These are phyloP conservation scores for Isotomurus palustris DNA, from an alignment of 2,888 invertebrate species.

Conservation along the genomic window DNA sequence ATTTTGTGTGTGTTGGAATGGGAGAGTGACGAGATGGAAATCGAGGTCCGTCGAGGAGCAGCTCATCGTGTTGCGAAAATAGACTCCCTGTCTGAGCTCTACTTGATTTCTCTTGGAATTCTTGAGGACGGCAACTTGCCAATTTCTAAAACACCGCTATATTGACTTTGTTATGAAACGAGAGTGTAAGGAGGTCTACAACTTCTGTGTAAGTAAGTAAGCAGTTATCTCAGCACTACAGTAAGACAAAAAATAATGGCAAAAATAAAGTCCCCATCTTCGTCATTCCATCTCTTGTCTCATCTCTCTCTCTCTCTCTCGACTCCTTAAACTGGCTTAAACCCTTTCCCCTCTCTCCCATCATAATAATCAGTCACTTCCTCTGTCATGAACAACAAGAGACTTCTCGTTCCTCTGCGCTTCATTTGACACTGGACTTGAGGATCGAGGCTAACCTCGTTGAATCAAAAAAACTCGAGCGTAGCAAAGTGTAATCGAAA, in stretches of 20 bases:
- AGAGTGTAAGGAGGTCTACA: background rate
- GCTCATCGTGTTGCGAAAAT: conserved; percentile 46
- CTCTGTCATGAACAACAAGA: no score
- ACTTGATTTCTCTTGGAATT: conserved; percentile 41
- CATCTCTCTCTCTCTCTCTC: background rate
- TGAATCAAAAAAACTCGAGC: no score
- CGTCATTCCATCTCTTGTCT: no score
- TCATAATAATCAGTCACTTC: no score
- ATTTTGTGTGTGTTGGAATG: background rate
- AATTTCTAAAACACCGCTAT: conserved; percentile 26
- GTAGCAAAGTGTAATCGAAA: no score
- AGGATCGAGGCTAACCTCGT: no score
- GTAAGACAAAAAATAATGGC: background rate
- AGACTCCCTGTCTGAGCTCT: conserved; percentile 41
- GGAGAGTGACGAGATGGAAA: conserved; percentile 26
- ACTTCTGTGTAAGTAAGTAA: background rate
- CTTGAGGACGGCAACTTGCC: conserved; percentile 41
- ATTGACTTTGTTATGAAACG: conserved; percentile 7
- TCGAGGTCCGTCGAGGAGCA: conserved; percentile 37
- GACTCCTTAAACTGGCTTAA: background rate
- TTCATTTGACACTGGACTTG: no score
- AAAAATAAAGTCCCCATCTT: background rate
- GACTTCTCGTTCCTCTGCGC: no score
- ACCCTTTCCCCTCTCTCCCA: no score
- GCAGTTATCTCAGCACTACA: background rate